Evolutionary conservation across 2,113 vertebrate genomes (phyloP), one percentile per base, ranked within the genome.

Genomic region (Pelmatolapia mariae): DNA sequence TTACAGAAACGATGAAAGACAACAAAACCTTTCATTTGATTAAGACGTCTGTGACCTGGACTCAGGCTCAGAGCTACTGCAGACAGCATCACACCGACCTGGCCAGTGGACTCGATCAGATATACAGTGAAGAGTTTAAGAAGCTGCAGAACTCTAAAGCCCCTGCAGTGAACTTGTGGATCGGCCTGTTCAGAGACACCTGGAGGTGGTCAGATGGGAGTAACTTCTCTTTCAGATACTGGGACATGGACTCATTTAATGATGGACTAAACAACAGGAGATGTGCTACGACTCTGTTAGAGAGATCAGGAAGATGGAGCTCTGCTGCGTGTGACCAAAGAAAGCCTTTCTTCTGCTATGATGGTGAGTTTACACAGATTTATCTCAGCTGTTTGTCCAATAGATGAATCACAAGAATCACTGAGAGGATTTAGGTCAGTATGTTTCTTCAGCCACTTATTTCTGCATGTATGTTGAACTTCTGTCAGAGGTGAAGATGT

Each of bases 71-170:
- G 50, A 53, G 0, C 50, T 53, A 10, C 50, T 53, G 19, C 50
- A 53, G 9, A 53, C 50, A 53, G 50, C 9, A 53, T 53, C 50
- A 50, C 47, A 50, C 18, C 0, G 8, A 50, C 18, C 47, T 50
- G 47, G 47, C 47, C 47, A 50, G 47, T 50, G 47, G 47, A 19
- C 18, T 50, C 47, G 0, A 50, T 50, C 47, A 50, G 47, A 50
- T 50, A 50, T 50, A 50, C 47, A 50, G 47, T 50, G 47, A 50
- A 19, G 47, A 50, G 47, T 50, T 19, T 50, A 50, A 50, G 47
- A 50, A 0, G 4, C 16, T 50, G 47, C 1, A 0, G 47, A 50
- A 5, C 0, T 50, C 47, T 50, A 19, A 0, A 50, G 8, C 1
- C 8, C 3, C 8, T 33, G 8, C 7, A 6, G 36, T 33, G 7